Base-by-base conservation (phyloP, 2,888 invertebrate species). In the Drosophila quasianomalipes region DNA sequence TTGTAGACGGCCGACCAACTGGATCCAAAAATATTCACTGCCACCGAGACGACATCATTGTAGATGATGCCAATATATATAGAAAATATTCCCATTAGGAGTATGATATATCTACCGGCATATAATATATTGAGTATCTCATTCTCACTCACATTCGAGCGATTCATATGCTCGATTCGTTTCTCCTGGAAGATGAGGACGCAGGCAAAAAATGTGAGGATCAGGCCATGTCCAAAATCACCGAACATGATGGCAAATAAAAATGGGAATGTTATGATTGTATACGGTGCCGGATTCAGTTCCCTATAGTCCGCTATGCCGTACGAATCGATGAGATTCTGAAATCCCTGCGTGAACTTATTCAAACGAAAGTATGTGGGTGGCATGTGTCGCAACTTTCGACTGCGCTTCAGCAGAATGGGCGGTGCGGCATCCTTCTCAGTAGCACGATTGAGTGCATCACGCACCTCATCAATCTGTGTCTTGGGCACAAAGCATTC, bases 41-140 rank as follows among this genome's bases (percentile, higher is more conserved):
- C 96, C 92, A 98, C 98, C 16, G 99, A 97, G 94, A 99, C 98
- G 26, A 97, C 94, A 92, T 99, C 99, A 94, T 99, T 99, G 94
- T 99, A 99, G 75, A 99, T 97, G 10, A 99, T 91, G 0, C 99
- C 99, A 4, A 99, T 98, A 94, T 99, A 99, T 93, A 99, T 97
- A 0, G 99, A 99, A 94, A 99, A 99, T 14, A 97, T 72, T 0
- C 99, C 99, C 99, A 99, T 99, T 59, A 99, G 94, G 4, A 99
- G 94, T 44, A 99, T 97, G 74, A 99, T 97, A 94, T 99, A 99
- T 60, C 99, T 97, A 2, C 99, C 99, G 76, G 97, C 97, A 93
- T 99, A 99, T 94, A 99, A 97, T 79, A 98, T 99, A 92, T 96
- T 97, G 96, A 98, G 98, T 78, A 99, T 99, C 96, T 98, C 97